Percentiles rank a stretch among this genome's conserved stretches.
These are phyloP conservation scores for Elymnias hypermnestra DNA, from an alignment of 1,140 invertebrate species.

Conservation along the genomic window DNA sequence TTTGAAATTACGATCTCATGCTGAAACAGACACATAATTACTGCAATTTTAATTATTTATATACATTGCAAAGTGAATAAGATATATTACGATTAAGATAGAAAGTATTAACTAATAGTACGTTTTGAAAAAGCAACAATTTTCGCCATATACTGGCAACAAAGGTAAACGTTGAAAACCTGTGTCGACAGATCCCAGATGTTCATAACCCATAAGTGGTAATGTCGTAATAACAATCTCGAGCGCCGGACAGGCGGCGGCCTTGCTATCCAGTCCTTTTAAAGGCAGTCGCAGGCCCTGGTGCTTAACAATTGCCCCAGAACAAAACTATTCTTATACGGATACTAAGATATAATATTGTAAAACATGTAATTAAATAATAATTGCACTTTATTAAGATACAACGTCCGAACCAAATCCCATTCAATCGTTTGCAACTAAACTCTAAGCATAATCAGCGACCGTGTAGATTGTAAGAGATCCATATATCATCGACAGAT, in stretches of 20 bases:
- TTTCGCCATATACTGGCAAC: too few relatives aligned
- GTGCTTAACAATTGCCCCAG: constrained; percentile 35
- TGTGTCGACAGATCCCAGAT: constrained; percentile 20
- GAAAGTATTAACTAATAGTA: neutral
- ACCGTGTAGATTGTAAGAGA: too few relatives aligned
- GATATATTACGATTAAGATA: too few relatives aligned
- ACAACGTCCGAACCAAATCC: too few relatives aligned
- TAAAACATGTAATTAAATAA: neutral
- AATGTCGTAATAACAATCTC: constrained; percentile 29
- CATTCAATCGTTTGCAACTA: too few relatives aligned
- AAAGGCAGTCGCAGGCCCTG: constrained; percentile 52
- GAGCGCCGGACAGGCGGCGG: constrained; percentile 26
- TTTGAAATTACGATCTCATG: too few relatives aligned
- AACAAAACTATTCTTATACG: constrained; percentile 8
- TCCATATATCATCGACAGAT: too few relatives aligned
- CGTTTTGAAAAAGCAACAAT: too few relatives aligned
- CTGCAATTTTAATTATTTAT: neutral
- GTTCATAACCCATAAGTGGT: constrained; percentile 28
- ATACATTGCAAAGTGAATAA: too few relatives aligned
- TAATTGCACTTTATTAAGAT: too few relatives aligned
- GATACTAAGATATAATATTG: neutral
- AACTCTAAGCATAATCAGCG: too few relatives aligned
- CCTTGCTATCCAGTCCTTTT: constrained; percentile 49
- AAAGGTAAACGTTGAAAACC: constrained; percentile 2
- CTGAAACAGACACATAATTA: neutral